Conservation (phyloP, 2,888 invertebrate genomes). For the Drepana falcataria region DNA sequence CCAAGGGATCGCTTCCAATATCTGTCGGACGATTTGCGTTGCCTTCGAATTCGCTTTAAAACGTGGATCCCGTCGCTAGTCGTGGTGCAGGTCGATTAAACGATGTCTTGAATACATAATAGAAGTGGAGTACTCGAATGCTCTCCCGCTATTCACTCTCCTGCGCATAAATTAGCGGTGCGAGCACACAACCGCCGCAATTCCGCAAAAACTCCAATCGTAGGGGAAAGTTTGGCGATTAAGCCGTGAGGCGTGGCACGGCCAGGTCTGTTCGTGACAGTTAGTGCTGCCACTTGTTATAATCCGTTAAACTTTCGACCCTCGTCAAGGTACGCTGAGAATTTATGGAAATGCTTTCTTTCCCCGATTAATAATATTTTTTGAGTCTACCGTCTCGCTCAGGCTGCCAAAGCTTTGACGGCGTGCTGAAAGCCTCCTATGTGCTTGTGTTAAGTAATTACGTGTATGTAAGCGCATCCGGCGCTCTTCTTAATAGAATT, state of each 20-base stretch:
- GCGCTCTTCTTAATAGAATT: constrained; percentile 61
- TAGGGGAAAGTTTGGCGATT: constrained; percentile 76
- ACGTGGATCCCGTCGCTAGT: constrained; percentile 40
- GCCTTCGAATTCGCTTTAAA: constrained; percentile 54
- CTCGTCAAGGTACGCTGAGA: constrained; percentile 71
- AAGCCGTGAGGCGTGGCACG: constrained; percentile 72
- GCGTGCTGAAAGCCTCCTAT: constrained; percentile 31
- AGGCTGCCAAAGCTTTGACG: constrained; percentile 22
- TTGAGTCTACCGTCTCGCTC: constrained; percentile 13
- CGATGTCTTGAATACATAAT: constrained; percentile 74
- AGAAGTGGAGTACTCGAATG: constrained; percentile 49
- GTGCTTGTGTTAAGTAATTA: constrained; percentile 41
- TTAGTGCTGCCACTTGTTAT: constrained; percentile 77
- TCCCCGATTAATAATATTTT: constrained; percentile 53
- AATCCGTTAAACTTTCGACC: constrained; percentile 76
- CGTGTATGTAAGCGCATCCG: constrained; percentile 49
- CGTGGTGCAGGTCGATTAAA: constrained; percentile 62
- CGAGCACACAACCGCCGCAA: constrained; percentile 55
- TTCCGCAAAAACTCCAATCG: constrained; percentile 75
- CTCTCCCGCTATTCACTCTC: constrained; percentile 54
- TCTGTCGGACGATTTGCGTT: constrained; percentile 44
- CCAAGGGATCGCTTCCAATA: constrained; percentile 43
- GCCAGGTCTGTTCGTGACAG: constrained; percentile 74
- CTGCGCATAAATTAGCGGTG: constrained; percentile 69
- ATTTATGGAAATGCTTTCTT: constrained; percentile 69